A percentile compares a stretch with the other conserved stretches of the same genome.
Evolutionary conservation across 2,113 vertebrate genomes (phyloP).

Genomic region (Eulemur rufifrons): DNA sequence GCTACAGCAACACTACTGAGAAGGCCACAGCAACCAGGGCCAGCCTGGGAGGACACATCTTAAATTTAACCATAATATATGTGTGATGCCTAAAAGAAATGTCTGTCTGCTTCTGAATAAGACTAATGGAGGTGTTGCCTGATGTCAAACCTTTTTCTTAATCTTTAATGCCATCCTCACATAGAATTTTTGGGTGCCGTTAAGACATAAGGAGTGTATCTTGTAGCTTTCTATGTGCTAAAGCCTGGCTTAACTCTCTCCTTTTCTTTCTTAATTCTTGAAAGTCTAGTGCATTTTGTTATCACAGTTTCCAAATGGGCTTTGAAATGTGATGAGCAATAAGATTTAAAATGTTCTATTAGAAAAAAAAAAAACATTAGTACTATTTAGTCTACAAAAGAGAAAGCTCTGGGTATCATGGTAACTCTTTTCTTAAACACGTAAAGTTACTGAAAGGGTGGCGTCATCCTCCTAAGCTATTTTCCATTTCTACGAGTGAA

Average conservation of each 20-base stretch:
- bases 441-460: neutral
- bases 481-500: neutral
- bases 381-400: neutral
- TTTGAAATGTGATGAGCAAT: neutral
- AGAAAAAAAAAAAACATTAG: neutral
- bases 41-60: neutral
- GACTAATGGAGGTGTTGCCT: neutral
- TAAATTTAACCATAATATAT: neutral
- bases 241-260: neutral
- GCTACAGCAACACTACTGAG: rapidly evolving
- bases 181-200: neutral
- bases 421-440: neutral
- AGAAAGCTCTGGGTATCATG: neutral
- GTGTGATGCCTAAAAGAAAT: neutral
- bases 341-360: neutral
- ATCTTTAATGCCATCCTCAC: neutral
- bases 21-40: neutral
- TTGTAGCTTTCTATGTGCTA: neutral
- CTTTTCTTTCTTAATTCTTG: neutral
- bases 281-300: neutral
- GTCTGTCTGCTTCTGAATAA: neutral
- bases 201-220: neutral
- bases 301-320: neutral
- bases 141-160: neutral
- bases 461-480: neutral